These are phyloP conservation scores for Sitobion miscanthi DNA, from an alignment of 1,140 invertebrate species.

Conservation along the genomic window DNA sequence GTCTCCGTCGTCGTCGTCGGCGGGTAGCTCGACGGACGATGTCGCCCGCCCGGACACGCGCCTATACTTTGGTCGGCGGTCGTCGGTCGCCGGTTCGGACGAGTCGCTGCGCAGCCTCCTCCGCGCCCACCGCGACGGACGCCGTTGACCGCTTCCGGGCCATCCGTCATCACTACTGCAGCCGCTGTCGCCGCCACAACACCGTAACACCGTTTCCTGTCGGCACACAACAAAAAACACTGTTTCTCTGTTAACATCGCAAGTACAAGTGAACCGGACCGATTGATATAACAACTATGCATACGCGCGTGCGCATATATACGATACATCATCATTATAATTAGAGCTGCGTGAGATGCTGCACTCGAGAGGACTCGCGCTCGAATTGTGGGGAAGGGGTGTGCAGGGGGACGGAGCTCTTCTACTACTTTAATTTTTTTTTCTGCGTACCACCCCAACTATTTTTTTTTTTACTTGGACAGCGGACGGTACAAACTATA, in stretches of 20 bases:
- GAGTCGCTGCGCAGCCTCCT: not conserved
- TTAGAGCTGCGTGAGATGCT: not conserved
- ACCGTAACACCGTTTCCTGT: conserved; percentile 58
- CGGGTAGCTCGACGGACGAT: not conserved
- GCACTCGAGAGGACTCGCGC: not conserved
- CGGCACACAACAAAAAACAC: conserved; percentile 58
- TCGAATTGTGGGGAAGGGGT: no score
- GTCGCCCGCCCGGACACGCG: conserved; percentile 2
- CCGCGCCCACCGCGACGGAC: not conserved
- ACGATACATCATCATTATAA: not conserved
- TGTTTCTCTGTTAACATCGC: conserved; percentile 56
- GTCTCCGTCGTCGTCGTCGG: not conserved
- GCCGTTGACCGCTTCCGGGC: not conserved
- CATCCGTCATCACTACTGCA: not conserved
- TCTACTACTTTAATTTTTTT: no score
- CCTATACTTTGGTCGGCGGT: not conserved
- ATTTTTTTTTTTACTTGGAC: no score
- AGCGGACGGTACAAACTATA: no score
- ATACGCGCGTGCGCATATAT: no score
- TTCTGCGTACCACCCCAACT: no score
- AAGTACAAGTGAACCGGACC: not conserved
- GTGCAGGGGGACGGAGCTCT: no score
- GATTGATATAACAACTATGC: not conserved
- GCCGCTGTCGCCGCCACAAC: conserved; percentile 53
- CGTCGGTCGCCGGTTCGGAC: not conserved